Evolutionary conservation across 2,888 invertebrate species (phyloP), one percentile per base, ranked within the genome.

Genomic region (Drosophila recens): DNA sequence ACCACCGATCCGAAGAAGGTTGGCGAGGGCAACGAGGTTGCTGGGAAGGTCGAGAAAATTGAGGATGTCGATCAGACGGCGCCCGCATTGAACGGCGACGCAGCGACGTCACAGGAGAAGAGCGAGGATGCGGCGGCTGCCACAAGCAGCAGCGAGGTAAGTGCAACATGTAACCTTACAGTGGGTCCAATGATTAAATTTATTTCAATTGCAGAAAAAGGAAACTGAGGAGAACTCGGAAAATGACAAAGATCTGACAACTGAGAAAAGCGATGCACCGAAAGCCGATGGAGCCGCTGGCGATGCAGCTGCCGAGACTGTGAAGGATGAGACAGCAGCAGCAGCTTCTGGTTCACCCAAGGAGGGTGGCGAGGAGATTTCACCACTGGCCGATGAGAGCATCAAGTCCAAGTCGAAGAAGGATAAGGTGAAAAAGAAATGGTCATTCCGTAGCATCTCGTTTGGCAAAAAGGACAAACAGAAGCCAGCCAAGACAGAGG

Each of bases 391-490:
- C 9, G 90, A 90, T 66, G 90, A 93, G 91, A 92, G 91, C 83
- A 93, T 93, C 88, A 95, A 95, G 91, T 82, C 90, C 79, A 95
- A 95, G 91, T 94, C 95, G 77, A 95, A 95, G 91, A 95, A 95
- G 91, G 95, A 95, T 83, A 95, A 94, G 93, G 94, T 95, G 86
- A 97, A 97, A 95, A 97, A 97, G 95, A 97, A 97, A 94, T 97
- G 97, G 97, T 97, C 97, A 89, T 95, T 97, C 93, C 95, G 97
- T 91, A 96, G 96, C 91, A 96, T 97, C 93, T 97, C 97, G 91
- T 97, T 97, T 93, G 96, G 96, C 91, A 96, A 96, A 93, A 97
- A 97, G 93, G 97, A 97, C 92, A 97, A 97, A 94, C 95, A 95
- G 85, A 97, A 97, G 93, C 97, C 97, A 82, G 94, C 94, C 88